These are phyloP conservation scores for Oreochromis tanganicae DNA, from an alignment of 2,113 vertebrate species.

Conservation along the genomic window DNA sequence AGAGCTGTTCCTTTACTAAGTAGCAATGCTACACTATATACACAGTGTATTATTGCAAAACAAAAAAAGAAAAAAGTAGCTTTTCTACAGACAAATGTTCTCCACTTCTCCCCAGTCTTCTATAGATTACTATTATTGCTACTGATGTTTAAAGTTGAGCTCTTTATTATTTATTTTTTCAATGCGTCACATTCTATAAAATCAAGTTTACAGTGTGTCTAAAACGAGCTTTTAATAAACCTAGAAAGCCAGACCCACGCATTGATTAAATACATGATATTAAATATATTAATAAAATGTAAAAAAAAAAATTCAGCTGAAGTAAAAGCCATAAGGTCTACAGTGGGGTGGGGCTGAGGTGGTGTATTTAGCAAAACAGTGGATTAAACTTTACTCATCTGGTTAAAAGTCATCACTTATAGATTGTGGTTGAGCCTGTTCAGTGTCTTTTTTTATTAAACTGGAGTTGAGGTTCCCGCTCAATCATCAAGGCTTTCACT, in stretches of 20 bases:
- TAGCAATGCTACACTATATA: fast-evolving
- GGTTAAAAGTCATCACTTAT: not conserved
- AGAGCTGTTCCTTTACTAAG: not conserved
- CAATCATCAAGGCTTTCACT: not conserved
- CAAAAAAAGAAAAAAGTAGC: not conserved
- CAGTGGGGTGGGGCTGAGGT: not conserved
- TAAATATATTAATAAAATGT: not conserved
- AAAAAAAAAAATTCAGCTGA: not conserved
- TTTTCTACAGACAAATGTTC: not conserved
- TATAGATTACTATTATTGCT: not conserved
- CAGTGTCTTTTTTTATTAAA: not conserved
- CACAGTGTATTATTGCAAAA: not conserved
- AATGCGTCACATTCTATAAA: not conserved
- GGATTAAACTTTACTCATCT: not conserved
- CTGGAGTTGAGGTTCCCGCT: not conserved
- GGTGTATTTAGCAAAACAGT: not conserved
- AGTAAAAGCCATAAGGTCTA: not conserved
- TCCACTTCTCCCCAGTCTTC: not conserved
- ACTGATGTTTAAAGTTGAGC: not conserved
- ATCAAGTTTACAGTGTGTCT: not conserved
- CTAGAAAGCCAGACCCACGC: not conserved
- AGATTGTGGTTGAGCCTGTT: not conserved
- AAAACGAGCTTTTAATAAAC: not conserved
- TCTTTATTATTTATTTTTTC: not conserved
- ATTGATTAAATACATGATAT: not conserved